phyloP scores from a whole-genome alignment of 2,113 vertebrate genomes.

The Pseudorhombus dupliciocellatus region DNA sequence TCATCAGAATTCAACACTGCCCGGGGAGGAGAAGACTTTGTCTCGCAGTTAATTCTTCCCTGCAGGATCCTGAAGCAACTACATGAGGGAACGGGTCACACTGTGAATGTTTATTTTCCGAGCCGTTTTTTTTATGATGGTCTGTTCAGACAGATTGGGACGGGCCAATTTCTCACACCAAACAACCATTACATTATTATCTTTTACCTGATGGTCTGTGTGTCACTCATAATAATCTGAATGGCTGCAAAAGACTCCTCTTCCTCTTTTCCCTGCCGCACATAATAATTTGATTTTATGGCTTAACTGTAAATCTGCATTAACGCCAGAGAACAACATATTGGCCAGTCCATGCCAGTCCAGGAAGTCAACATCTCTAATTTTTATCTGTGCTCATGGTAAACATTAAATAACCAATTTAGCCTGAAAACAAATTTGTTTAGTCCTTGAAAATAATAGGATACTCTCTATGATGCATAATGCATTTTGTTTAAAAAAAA shows the following conservation, averaged over 20 bases:
- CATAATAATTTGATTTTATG: constrained; percentile 54
- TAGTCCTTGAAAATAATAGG: constrained; percentile 47
- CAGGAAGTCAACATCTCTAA: constrained; percentile 17
- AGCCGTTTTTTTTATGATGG: constrained; percentile 33
- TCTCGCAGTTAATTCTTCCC: constrained; percentile 23
- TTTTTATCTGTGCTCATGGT: constrained; percentile 20
- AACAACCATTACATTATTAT: constrained; percentile 33
- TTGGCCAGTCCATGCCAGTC: constrained; percentile 17
- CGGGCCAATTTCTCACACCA: constrained; percentile 35
- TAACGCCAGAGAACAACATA: constrained; percentile 34
- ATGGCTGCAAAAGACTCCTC: constrained; percentile 43
- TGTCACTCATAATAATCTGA: constrained; percentile 62
- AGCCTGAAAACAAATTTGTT: constrained; percentile 31
- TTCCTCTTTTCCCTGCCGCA: constrained; percentile 39
- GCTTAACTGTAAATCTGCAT: constrained; percentile 29
- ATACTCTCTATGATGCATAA: constrained; percentile 40
- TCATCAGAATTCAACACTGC: constrained; percentile 39
- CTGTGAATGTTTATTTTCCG: constrained; percentile 42
- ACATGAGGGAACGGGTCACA: constrained; percentile 35
- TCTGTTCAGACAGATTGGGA: constrained; percentile 29
- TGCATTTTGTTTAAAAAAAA: constrained; percentile 52
- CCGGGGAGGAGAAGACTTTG: constrained; percentile 2
- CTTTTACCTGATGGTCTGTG: constrained; percentile 47
- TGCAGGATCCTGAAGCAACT: constrained; percentile 23
- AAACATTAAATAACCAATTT: constrained; percentile 46